Evolutionary conservation across 2,113 vertebrate genomes (phyloP).

Genomic region (Nettapus auritus): DNA sequence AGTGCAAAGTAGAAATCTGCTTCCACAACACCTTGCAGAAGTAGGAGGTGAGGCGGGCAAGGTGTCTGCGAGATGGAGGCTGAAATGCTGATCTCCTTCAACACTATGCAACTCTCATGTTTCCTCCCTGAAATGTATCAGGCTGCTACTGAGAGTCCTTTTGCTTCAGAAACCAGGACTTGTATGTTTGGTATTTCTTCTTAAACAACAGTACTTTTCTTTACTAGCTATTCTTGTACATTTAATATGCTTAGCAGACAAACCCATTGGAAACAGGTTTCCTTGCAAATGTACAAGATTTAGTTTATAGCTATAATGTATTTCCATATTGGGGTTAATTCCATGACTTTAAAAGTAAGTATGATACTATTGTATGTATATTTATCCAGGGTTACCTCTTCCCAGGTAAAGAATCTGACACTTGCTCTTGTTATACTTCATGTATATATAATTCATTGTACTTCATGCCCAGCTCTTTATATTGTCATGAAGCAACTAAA

Average conservation of each 20-base stretch:
- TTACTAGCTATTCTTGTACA: not conserved
- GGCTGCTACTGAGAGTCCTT: not conserved
- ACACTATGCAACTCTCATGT: not conserved
- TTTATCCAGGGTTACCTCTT: too few species aligned
- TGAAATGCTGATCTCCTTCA: not conserved
- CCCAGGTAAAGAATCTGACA: too few species aligned
- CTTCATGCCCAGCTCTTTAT: too few species aligned
- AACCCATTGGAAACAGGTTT: not conserved
- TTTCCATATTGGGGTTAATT: not conserved
- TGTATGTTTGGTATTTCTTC: not conserved
- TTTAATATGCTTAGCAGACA: not conserved
- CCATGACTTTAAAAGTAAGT: not conserved
- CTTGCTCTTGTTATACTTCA: too few species aligned
- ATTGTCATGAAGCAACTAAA: too few species aligned
- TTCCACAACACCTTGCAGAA: not conserved
- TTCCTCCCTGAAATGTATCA: not conserved
- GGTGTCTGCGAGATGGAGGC: not conserved
- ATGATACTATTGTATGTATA: not conserved
- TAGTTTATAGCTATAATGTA: not conserved
- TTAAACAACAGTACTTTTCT: not conserved
- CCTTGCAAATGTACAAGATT: not conserved
- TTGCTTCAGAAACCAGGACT: not conserved
- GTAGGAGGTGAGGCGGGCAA: fast-evolving
- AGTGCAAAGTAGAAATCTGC: not conserved
- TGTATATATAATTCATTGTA: too few species aligned